Evolutionary conservation across 2,888 invertebrate species (phyloP), one percentile per base, ranked within the genome.

Genomic region (Yponomeuta evonymella): DNA sequence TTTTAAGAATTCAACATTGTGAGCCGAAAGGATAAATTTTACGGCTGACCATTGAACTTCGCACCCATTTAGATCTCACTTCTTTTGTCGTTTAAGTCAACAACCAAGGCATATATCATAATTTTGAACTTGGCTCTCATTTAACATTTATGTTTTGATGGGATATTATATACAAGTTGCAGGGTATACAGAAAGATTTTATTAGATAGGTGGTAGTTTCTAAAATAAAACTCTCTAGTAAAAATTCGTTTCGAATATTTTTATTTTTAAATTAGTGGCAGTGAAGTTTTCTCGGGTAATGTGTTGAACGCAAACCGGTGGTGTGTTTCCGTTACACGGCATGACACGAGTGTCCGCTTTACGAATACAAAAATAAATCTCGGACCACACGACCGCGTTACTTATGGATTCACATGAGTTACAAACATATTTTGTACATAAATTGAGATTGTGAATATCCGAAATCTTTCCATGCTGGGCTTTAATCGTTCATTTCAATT

Each of bases 231-330:
- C 29, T 65, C 11, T 23, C 33, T 65, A 65, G 11, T 11, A 23
- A 65, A 30, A 58, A 67, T 67, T 87, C 83, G 79, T 90, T 90
- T 90, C 89, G 89, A 90, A 90, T 92, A 91, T 88, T 91, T 89
- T 91, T 90, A 90, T 90, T 90, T 88, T 91, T 91, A 90, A 90
- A 88, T 91, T 91, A 90, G 89, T 92, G 91, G 91, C 91, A 92
- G 91, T 92, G 91, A 91, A 92, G 88, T 89, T 89, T 81, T 86
- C 82, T 86, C 83, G 87, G 88, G 85, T 72, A 70, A 83, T 86
- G 82, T 78, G 76, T 82, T 79, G 82, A 81, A 89, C 85, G 78
- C 77, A 91, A 88, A 78, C 86, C 82, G 83, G 83, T 83, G 77
- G 84, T 85, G 87, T 84, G 84, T 84, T 84, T 83, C 82, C 80